Evolutionary conservation across 2,888 invertebrate species (phyloP).

Genomic region (Eristalinus sepulchralis): DNA sequence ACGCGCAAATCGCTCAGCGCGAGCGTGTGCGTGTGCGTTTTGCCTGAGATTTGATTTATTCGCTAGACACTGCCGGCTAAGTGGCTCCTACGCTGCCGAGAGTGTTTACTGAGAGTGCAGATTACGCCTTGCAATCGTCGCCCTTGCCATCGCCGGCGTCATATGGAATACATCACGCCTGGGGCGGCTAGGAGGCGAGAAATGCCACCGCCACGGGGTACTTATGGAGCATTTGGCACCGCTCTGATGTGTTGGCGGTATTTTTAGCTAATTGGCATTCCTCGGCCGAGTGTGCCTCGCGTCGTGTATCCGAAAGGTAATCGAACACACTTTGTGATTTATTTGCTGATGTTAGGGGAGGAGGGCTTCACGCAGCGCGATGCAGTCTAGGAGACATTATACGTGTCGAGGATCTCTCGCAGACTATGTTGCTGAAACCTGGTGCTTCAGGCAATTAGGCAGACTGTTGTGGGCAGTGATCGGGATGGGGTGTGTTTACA

Average conservation of each 20-base stretch:
- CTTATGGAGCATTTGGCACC: slow-evolving; percentile 58
- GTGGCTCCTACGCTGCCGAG: slow-evolving; percentile 20
- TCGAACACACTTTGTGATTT: slow-evolving; percentile 28
- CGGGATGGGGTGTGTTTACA: neutral
- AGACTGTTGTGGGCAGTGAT: neutral
- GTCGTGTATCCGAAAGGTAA: slow-evolving; percentile 23
- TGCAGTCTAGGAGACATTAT: neutral
- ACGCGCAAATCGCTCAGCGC: neutral
- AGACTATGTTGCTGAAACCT: neutral
- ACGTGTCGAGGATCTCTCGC: neutral
- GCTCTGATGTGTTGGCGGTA: slow-evolving; percentile 38
- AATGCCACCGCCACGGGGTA: slow-evolving; percentile 46
- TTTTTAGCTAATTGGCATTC: slow-evolving; percentile 60
- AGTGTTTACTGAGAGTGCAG: slow-evolving; percentile 16
- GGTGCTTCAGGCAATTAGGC: neutral
- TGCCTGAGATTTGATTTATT: slow-evolving; percentile 47
- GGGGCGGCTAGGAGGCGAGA: slow-evolving; percentile 26
- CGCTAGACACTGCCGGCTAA: slow-evolving; percentile 32
- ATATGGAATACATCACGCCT: slow-evolving; percentile 63
- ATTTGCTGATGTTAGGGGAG: neutral
- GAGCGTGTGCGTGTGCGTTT: neutral
- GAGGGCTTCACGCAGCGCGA: neutral
- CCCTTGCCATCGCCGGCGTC: slow-evolving; percentile 26
- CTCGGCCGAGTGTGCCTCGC: slow-evolving; percentile 2
- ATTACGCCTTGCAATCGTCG: slow-evolving; percentile 28